Conservation (phyloP, 2,888 invertebrate species). For the Nasonia oneida region DNA sequence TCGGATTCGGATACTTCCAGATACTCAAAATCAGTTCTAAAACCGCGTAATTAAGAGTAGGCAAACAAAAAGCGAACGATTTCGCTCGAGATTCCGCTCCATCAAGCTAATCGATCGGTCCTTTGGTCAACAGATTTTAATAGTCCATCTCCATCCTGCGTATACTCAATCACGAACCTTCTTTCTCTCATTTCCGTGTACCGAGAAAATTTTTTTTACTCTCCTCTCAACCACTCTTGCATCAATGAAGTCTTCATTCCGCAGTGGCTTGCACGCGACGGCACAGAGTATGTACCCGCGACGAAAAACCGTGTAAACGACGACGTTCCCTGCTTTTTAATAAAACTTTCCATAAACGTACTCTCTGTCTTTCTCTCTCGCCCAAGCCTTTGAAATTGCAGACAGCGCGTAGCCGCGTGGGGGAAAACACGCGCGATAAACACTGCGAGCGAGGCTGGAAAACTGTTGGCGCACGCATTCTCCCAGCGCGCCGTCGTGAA, state of each 20-base stretch:
- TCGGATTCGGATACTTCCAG: no score
- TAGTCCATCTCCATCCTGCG: no score
- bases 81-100: no score
- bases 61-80: no score
- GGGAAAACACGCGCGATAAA: constrained; percentile 14
- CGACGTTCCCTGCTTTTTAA: constrained; percentile 38
- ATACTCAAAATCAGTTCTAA: no score
- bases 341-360: constrained; percentile 47
- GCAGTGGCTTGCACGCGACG: not conserved
- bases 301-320: not conserved
- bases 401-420: not conserved
- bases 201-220: not conserved
- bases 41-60: no score
- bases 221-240: not conserved
- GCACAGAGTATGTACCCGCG: not conserved
- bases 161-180: no score
- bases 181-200: no score
- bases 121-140: no score
- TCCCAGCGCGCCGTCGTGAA: constrained; percentile 29
- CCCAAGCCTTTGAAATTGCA: constrained; percentile 6
- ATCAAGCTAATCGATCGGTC: no score
- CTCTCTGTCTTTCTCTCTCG: not conserved
- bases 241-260: constrained; percentile 18
- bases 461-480: constrained; percentile 21
- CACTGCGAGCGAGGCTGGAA: not conserved